Base-by-base conservation (phyloP, 2,888 invertebrate genomes). In the Altica lythri region DNA sequence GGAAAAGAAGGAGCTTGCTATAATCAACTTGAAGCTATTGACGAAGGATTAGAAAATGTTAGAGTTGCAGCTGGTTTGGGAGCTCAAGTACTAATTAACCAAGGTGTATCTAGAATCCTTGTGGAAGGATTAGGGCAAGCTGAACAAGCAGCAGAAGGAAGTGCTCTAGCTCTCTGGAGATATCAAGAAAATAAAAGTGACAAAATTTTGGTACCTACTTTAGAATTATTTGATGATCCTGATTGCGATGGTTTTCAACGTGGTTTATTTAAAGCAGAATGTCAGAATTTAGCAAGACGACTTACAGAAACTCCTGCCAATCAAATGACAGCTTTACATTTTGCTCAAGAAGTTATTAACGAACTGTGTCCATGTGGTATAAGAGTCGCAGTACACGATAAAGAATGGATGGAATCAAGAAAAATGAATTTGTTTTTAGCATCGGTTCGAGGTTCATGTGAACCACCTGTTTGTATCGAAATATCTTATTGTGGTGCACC, bases 241-340 rank as follows among this genome's bases (percentile, higher is more conserved):
- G 81, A 81, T 54, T 69, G 75, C 9, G 80, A 80, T 60, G 74
- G 78, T 30, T 90, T 89, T 86, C 66, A 69, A 27, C 69, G 76
- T 48, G 92, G 92, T 4, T 61, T 77, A 6, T 74, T 83, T 25
- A 81, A 85, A 62, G 89, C 86, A 0, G 78, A 81, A 34, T 86
- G 86, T 1, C 91, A 92, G 77, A 91, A 91, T 76, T 82, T 89
- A 78, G 88, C 89, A 14, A n/a, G n/a, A n/a, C n/a, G n/a, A n/a
- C n/a, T n/a, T n/a, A n/a, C n/a, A n/a, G n/a, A n/a, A n/a, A n/a
- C n/a, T n/a, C n/a, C n/a, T n/a, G n/a, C n/a, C n/a, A n/a, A n/a
- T n/a, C n/a, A n/a, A n/a, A n/a, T n/a, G n/a, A n/a, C n/a, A n/a
- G n/a, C n/a, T n/a, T n/a, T n/a, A n/a, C n/a, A n/a, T n/a, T n/a